Percentiles rank a stretch among this genome's conserved stretches.
These are phyloP conservation scores for Syndactyla subalaris DNA, from an alignment of 2,797 vertebrate species.

Conservation along the genomic window DNA sequence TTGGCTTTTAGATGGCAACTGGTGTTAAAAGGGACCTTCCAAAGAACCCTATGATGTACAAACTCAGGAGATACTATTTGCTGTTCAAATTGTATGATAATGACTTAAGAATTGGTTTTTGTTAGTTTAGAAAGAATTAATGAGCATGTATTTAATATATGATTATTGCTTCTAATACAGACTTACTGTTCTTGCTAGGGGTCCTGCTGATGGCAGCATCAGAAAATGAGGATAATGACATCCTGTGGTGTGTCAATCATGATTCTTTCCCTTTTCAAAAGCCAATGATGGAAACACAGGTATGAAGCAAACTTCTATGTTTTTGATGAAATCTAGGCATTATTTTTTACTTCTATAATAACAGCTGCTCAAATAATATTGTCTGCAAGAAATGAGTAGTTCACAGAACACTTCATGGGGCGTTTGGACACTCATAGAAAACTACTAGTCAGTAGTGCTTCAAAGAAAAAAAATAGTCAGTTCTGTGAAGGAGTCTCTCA, in stretches of 20 bases:
- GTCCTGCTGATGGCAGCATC: slow-evolving; percentile 93
- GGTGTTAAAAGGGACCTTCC: neutral
- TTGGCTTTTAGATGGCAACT: neutral
- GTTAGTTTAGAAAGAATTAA: neutral
- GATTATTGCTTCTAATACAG: neutral
- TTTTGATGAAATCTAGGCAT: neutral
- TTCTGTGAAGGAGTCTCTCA: neutral
- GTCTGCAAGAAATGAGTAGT: neutral
- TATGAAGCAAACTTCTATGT: slow-evolving; percentile 36
- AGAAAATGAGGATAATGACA: slow-evolving; percentile 94
- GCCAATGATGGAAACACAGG: slow-evolving; percentile 97
- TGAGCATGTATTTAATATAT: neutral
- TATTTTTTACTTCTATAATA: neutral
- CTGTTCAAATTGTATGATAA: neutral
- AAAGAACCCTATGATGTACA: accelerated
- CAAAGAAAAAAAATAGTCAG: neutral
- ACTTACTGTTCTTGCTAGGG: slow-evolving; percentile 73
- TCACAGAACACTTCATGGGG: neutral
- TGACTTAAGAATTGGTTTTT: neutral
- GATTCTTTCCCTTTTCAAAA: slow-evolving; percentile 98
- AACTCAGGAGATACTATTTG: neutral
- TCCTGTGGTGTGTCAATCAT: slow-evolving; percentile 97
- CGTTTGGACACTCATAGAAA: neutral
- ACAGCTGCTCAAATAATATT: neutral
- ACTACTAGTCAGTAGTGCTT: neutral